These are phyloP conservation scores for Eleutherodactylus coqui DNA, from an alignment of 2,797 vertebrate species.

Conservation along the genomic window DNA sequence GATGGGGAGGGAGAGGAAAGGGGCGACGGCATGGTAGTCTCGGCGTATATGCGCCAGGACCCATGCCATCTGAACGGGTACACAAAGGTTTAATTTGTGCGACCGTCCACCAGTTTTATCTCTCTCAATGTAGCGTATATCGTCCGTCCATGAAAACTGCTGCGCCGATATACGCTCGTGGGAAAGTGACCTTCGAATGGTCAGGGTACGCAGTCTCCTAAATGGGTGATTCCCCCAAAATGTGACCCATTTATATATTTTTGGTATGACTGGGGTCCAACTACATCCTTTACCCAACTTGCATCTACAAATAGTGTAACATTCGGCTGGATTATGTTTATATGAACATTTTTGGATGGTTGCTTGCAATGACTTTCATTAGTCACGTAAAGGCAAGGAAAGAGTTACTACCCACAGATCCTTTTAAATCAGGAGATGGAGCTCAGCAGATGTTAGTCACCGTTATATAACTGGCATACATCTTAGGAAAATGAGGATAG, in stretches of 20 bases:
- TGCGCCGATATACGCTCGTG: too few species aligned
- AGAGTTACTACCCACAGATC: background rate
- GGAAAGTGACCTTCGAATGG: too few species aligned
- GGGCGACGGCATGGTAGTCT: too few species aligned
- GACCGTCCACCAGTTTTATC: too few species aligned
- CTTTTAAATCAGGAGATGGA: slow-evolving; percentile 1
- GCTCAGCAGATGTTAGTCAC: slow-evolving; percentile 41
- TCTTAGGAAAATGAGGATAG: slow-evolving; percentile 50
- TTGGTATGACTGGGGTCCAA: background rate
- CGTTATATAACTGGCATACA: slow-evolving; percentile 56
- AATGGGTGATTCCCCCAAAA: too few species aligned
- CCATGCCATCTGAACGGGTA: too few species aligned
- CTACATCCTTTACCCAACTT: background rate
- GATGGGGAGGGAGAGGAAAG: too few species aligned
- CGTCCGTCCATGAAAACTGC: too few species aligned
- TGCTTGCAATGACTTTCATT: background rate
- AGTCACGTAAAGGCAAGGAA: background rate
- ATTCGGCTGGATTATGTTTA: background rate
- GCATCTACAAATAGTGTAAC: background rate
- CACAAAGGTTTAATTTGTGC: too few species aligned
- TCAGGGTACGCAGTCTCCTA: too few species aligned
- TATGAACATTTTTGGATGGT: background rate
- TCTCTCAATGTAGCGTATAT: too few species aligned
- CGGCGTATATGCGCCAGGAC: too few species aligned
- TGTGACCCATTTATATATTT: background rate